Base-by-base conservation (phyloP, 2,888 invertebrate genomes). In the Fabriciana adippe region DNA sequence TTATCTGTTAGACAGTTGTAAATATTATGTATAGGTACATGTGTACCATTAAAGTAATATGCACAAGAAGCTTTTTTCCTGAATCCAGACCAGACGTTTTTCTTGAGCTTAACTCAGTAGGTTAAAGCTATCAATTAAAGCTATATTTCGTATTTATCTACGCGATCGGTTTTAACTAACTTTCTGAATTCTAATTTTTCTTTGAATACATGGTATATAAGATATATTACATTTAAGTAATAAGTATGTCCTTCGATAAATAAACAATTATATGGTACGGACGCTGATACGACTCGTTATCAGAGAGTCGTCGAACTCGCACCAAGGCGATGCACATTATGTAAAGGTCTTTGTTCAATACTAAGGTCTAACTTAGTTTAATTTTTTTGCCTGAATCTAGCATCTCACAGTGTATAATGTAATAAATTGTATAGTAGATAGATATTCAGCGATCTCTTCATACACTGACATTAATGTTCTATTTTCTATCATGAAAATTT, bases 231-330 rank as follows among this genome's bases (percentile, higher is more conserved):
- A 67, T 65, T 63, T 65, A 63, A 61, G 62, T 57, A 48, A 15
- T 60, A 26, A 4, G 26, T 26, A 69, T 71, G 71, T 69, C 69
- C 71, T 72, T 72, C 69, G 71, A 71, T 73, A 73, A 73, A 69
- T 65, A 69, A 69, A 72, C 68, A 72, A 70, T 72, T 70, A 72
- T 73, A 73, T 73, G 68, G 69, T 66, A 65, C 71, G 73, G 69
- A 72, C 71, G 69, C 66, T 78, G 84, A 84, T 85, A 86, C 82
- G 82, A 85, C 82, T 84, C 85, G 88, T 87, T 89, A 90, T 88
- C 89, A 78, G 71, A 75, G 79, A 81, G 89, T 88, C 90, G 83
- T 78, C 85, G 91, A 90, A 89, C 89, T 80, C 87, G 78, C 76
- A 79, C 81, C 83, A 79, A 78, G 80, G 79, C 79, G 75, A 78